phyloP scores from a whole-genome alignment of 1,140 invertebrate genomes.

The Nasonia vitripennis region DNA sequence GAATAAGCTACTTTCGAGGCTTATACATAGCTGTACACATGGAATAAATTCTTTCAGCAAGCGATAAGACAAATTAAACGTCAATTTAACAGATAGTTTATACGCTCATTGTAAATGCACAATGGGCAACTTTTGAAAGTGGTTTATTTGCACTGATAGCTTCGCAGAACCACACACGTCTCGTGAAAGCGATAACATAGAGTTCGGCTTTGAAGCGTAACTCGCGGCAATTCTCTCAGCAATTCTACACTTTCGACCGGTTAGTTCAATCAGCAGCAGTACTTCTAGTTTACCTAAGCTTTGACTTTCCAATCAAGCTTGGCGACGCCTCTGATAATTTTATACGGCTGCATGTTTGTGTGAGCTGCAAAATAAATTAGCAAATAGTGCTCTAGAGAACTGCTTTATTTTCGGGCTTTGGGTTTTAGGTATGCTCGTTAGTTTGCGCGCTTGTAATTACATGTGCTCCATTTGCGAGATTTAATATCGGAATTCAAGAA shows the following conservation, averaged over 20 bases:
- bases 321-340: neutral
- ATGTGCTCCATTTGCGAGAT: no score
- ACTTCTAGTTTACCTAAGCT: neutral
- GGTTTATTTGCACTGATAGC: no score
- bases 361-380: neutral
- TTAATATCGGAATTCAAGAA: no score
- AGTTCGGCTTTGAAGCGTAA: conserved; percentile 11
- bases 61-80: no score
- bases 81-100: no score
- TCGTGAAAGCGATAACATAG: neutral
- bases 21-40: no score
- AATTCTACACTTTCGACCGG: neutral
- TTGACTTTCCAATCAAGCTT: conserved; percentile 1
- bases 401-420: neutral
- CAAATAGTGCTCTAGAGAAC: neutral
- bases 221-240: neutral
- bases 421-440: neutral
- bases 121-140: no score
- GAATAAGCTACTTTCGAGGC: no score
- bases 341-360: neutral
- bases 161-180: no score
- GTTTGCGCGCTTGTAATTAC: neutral
- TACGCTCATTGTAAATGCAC: no score
- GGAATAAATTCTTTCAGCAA: no score
- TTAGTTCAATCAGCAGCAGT: neutral